These are phyloP conservation scores for Synergus umbraculus DNA, from an alignment of 2,888 invertebrate species.

Conservation along the genomic window DNA sequence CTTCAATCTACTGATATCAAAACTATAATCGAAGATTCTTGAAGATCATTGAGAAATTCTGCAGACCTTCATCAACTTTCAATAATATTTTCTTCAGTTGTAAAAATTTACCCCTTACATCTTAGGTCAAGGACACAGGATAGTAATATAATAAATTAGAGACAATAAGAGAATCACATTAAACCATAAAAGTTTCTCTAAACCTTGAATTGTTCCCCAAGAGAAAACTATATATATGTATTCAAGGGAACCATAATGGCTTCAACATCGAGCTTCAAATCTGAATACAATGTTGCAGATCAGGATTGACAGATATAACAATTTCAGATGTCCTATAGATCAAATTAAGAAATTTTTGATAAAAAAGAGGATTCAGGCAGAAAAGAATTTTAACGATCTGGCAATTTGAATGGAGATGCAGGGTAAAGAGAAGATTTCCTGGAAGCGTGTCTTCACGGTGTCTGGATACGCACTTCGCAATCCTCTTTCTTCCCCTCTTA, in stretches of 20 bases:
- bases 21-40: not conserved
- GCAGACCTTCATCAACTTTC: not conserved
- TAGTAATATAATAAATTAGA: not conserved
- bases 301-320: not conserved
- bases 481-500: slow-evolving; percentile 61
- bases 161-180: not conserved
- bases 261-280: not conserved
- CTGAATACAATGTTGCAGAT: not conserved
- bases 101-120: not conserved
- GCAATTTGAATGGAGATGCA: slow-evolving; percentile 51
- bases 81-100: not conserved
- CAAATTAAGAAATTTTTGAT: slow-evolving; percentile 23
- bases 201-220: not conserved
- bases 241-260: not conserved
- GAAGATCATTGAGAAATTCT: not conserved
- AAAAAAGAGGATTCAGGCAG: not conserved
- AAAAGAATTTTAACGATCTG: slow-evolving; percentile 46
- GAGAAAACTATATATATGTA: not conserved
- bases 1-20: too few species aligned
- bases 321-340: not conserved
- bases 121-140: not conserved
- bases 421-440: slow-evolving; percentile 72
- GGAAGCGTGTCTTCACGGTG: slow-evolving; percentile 75
- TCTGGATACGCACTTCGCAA: slow-evolving; percentile 74
- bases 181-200: not conserved